Percentiles rank a stretch among this genome's conserved stretches.
These are phyloP conservation scores for Dilophus febrilis DNA, from an alignment of 2,888 invertebrate species.

Conservation along the genomic window DNA sequence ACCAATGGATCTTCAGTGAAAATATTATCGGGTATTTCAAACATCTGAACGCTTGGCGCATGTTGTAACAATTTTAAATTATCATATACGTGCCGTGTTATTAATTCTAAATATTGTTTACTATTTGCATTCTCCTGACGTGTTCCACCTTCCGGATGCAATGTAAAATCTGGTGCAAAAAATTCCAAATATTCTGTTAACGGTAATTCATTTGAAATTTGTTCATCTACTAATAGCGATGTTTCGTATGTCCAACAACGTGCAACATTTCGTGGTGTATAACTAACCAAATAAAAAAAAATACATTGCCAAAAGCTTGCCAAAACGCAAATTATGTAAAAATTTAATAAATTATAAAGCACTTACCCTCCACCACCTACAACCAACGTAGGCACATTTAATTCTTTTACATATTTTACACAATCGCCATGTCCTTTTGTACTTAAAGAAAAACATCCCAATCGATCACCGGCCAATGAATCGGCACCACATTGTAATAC, in stretches of 20 bases:
- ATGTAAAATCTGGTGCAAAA: conserved; percentile 90
- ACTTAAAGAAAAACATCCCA: conserved; percentile 92
- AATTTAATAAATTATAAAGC: conserved; percentile 2
- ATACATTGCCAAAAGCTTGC: too few relatives aligned
- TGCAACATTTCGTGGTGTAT: conserved; percentile 91
- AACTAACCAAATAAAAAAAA: conserved; percentile 40
- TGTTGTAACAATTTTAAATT: conserved; percentile 86
- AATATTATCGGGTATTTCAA: conserved; percentile 75
- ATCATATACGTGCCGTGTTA: conserved; percentile 77
- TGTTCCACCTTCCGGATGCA: conserved; percentile 84
- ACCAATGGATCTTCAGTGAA: conserved; percentile 48
- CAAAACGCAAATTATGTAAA: too few relatives aligned
- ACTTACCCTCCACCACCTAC: conserved; percentile 56
- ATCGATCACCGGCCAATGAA: conserved; percentile 81
- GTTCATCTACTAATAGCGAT: conserved; percentile 78
- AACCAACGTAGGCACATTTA: conserved; percentile 82
- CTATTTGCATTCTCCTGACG: conserved; percentile 85
- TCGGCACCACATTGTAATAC: conserved; percentile 98
- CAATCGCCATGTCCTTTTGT: conserved; percentile 95
- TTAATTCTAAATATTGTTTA: conserved; percentile 85
- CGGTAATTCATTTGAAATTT: conserved; percentile 86
- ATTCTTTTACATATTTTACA: conserved; percentile 84
- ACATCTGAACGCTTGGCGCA: conserved; percentile 95
- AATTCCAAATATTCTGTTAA: conserved; percentile 93
- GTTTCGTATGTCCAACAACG: conserved; percentile 99